phyloP scores from a whole-genome alignment of 2,113 vertebrate species.

The Plecotus auritus region DNA sequence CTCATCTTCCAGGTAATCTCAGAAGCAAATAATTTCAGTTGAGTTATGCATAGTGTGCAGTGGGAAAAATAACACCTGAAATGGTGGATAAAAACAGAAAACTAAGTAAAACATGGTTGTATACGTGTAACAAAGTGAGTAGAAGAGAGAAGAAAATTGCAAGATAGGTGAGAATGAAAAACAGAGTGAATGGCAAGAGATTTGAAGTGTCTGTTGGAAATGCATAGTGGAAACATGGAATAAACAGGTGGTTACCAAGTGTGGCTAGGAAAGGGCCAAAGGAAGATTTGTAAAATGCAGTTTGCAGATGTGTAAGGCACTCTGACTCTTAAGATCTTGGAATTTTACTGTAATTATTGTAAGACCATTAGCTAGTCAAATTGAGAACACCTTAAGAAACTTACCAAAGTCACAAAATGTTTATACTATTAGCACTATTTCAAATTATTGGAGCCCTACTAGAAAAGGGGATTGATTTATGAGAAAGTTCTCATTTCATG shows the following conservation, averaged over 20 bases:
- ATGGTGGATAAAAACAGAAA: neutral
- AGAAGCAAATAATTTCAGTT: neutral
- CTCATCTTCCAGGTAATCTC: neutral
- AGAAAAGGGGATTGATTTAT: neutral
- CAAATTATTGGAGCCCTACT: neutral
- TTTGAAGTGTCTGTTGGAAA: neutral
- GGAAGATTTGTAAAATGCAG: neutral
- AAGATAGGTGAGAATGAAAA: neutral
- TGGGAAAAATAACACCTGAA: neutral
- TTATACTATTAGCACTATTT: constrained; percentile 10
- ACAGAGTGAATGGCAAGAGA: neutral
- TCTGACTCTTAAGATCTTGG: neutral
- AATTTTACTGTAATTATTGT: neutral
- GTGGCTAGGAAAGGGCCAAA: neutral
- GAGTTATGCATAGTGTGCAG: neutral
- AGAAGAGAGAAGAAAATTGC: neutral
- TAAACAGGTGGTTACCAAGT: neutral
- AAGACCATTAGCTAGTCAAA: neutral
- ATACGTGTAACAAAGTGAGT: neutral
- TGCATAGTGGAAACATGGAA: neutral
- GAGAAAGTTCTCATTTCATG: neutral
- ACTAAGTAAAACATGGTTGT: neutral
- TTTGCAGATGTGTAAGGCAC: neutral
- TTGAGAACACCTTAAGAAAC: constrained; percentile 5
- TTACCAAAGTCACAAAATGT: neutral